Evolutionary conservation across 2,113 vertebrate species (phyloP), one percentile per base, ranked within the genome.

Genomic region (Limnothrissa miodon): DNA sequence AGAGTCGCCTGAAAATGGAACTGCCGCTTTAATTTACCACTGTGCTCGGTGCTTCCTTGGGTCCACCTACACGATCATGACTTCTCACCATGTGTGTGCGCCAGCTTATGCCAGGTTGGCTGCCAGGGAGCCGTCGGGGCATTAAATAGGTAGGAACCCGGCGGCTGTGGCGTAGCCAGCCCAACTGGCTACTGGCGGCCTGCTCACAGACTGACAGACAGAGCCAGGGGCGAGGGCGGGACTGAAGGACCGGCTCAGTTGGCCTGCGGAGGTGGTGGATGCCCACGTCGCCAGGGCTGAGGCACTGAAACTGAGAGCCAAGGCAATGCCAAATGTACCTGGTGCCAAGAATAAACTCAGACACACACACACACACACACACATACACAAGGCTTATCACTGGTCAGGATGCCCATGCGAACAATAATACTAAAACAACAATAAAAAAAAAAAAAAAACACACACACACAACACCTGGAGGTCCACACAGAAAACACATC

Each of bases 21-120:
- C 51, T 33, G 80, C 23, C 42, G 36, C 45, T 81, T 80, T 85
- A 78, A 59, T 82, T 51, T 82, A 33, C 29, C 66, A 33, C 66
- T 29, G 56, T 36, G 66, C n/a, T 6, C 2, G 42, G 59, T 25
- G 23, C 51, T 79, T 45, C 5, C 79, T 74, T 29, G 23, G 59
- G 78, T 45, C 56, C 81, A 74, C 81, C 81, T 80, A 85, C 78
- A 36, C 78, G 29, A 33, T 33, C 19, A 29, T 78, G 25, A 79
- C 70, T 51, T 0, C 39, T n/a, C n/a, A n/a, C n/a, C n/a, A n/a
- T n/a, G n/a, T n/a, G n/a, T 66, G 81, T 11, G 42, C 42, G 53
- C 33, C 29, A 39, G 15, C 19, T 46, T 23, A 45, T 45, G 59
- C 45, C 66, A 45, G 70, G 51, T 45, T 19, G 17, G n/a, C 39